Percentiles rank a stretch among this genome's conserved stretches.
Conservation (phyloP, 2,888 invertebrate species). For the Terebella lapidaria region DNA sequence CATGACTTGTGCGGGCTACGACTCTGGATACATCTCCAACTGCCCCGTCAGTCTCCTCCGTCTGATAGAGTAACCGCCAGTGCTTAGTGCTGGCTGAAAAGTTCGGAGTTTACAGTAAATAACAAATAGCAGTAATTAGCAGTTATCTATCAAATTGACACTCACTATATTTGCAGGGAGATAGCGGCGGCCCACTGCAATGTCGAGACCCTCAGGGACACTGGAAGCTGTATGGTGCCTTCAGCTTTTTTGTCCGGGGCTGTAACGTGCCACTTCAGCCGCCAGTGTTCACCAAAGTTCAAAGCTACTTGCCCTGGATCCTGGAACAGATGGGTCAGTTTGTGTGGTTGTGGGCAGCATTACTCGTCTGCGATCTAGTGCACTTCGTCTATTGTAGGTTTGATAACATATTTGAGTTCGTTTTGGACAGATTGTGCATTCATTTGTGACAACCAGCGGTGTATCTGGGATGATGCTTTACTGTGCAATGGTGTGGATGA, state of each 20-base stretch:
- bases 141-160: no score
- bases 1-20: constrained; percentile 44
- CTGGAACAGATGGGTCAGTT: no score
- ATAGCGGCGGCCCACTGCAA: neutral
- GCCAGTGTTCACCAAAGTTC: neutral
- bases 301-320: neutral
- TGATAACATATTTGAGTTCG: no score
- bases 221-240: neutral
- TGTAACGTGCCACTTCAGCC: neutral
- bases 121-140: no score
- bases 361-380: no score
- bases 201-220: neutral
- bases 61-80: neutral
- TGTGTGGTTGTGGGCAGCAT: no score
- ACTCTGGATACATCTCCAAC: constrained; percentile 35
- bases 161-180: neutral
- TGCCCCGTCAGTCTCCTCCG: constrained; percentile 12
- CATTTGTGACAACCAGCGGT: neutral
- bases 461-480: neutral
- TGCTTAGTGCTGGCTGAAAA: no score
- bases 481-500: neutral
- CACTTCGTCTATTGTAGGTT: no score
- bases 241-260: neutral
- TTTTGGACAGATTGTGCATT: neutral
- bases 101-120: no score